Evolutionary conservation across 2,888 invertebrate species (phyloP).

Genomic region (Cylloceria caligata): DNA sequence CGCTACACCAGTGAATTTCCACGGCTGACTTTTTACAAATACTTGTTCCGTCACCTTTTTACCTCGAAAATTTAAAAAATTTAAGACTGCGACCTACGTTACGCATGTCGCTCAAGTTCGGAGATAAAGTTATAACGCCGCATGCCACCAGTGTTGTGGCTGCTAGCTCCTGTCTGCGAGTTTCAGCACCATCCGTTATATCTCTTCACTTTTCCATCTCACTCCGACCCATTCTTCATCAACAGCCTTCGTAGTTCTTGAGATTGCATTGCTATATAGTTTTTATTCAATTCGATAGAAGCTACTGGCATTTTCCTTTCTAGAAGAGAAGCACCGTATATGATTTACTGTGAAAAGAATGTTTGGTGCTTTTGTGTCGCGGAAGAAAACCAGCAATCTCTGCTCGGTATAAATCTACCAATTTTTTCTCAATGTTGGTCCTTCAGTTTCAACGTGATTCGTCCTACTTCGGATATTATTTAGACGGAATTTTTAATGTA

Average conservation of each 20-base stretch:
- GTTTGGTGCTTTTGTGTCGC: neutral
- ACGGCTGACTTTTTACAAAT: neutral
- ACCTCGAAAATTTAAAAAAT: too few species aligned
- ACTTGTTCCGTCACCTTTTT: conserved; percentile 3
- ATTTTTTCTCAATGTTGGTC: too few species aligned
- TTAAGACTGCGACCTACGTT: too few species aligned
- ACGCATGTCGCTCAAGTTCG: too few species aligned
- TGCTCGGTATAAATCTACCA: neutral
- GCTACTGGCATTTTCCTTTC: neutral
- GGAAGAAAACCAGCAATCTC: neutral
- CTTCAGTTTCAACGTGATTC: too few species aligned
- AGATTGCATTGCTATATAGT: conserved; percentile 8
- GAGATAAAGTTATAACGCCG: too few species aligned
- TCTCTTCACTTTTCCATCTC: neutral
- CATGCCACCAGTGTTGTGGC: too few species aligned
- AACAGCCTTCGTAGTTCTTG: neutral
- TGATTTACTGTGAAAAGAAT: conserved; percentile 4
- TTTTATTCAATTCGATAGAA: conserved; percentile 11
- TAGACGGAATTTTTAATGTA: too few species aligned
- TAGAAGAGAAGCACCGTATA: neutral
- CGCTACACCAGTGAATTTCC: neutral
- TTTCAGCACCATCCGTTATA: conserved; percentile 1
- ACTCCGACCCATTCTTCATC: neutral
- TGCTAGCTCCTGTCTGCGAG: too few species aligned
- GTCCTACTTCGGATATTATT: too few species aligned